phyloP scores from a whole-genome alignment of 2,797 vertebrate species.

The Pangasius djambal region DNA sequence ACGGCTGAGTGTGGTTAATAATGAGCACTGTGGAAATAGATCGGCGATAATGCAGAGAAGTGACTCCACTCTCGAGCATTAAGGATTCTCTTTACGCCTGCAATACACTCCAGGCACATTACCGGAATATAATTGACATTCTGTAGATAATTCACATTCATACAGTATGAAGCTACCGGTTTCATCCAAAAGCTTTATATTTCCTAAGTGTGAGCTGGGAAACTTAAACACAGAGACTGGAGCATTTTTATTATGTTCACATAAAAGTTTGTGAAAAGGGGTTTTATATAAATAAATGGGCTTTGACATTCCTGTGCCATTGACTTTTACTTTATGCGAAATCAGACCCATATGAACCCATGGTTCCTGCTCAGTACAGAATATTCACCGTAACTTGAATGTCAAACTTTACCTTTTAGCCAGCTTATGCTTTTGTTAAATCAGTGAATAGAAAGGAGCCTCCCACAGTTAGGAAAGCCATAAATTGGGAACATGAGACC shows the following conservation, averaged over 20 bases:
- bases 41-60: slow-evolving; percentile 26
- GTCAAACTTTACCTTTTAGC: neutral
- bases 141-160: slow-evolving; percentile 23
- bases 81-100: slow-evolving; percentile 29
- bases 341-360: slow-evolving; percentile 19
- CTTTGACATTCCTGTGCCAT: neutral
- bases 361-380: neutral
- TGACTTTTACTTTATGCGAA: neutral
- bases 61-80: slow-evolving; percentile 29
- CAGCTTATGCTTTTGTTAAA: neutral
- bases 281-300: neutral
- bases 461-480: neutral
- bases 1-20: slow-evolving; percentile 46
- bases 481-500: neutral
- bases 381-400: neutral
- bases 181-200: neutral
- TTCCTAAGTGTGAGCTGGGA: neutral
- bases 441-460: neutral
- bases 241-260: neutral
- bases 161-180: slow-evolving; percentile 13
- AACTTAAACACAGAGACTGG: neutral
- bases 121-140: slow-evolving; percentile 34
- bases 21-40: slow-evolving; percentile 37
- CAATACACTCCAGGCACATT: slow-evolving; percentile 21
- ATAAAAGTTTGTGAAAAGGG: neutral